Percentiles rank a stretch among this genome's conserved stretches.
Evolutionary conservation across 2,888 invertebrate genomes (phyloP).

Genomic region (Coenonympha glycerion): DNA sequence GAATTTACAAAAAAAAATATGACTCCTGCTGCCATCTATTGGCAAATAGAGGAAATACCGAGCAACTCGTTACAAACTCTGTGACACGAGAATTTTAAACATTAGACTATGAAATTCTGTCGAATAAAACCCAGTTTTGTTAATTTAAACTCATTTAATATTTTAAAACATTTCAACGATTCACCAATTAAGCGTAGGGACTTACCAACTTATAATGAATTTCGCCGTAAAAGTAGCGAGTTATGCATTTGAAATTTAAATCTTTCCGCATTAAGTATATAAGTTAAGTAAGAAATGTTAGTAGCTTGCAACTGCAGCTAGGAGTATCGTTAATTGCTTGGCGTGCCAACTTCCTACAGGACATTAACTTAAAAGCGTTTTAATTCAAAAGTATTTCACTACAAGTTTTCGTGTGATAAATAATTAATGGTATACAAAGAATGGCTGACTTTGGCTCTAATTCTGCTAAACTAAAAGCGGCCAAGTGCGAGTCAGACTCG

Average conservation of each 20-base stretch:
- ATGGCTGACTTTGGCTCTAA: no score
- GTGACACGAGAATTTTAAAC: no score
- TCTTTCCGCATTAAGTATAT: slow-evolving; percentile 14
- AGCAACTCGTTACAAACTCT: no score
- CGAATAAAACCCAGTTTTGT: no score
- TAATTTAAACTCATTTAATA: no score
- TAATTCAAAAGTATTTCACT: not conserved
- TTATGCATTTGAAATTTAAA: slow-evolving; percentile 19
- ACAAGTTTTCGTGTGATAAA: not conserved
- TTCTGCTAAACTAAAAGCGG: no score
- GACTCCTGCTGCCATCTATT: no score
- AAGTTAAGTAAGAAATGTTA: slow-evolving; percentile 18
- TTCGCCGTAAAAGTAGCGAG: not conserved
- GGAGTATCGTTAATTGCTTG: slow-evolving; percentile 20
- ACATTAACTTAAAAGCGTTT: not conserved
- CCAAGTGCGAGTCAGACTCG: no score
- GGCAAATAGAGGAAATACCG: no score
- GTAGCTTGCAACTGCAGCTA: slow-evolving; percentile 15
- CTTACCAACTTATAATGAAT: not conserved
- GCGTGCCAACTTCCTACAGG: slow-evolving; percentile 4
- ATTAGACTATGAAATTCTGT: no score
- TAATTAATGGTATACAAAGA: no score
- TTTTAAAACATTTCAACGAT: not conserved
- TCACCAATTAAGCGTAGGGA: not conserved
- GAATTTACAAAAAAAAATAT: no score